Evolutionary conservation across 35 echinoderm and acorn worm genomes (phyloP).

Genomic region (Anneissia japonica): DNA sequence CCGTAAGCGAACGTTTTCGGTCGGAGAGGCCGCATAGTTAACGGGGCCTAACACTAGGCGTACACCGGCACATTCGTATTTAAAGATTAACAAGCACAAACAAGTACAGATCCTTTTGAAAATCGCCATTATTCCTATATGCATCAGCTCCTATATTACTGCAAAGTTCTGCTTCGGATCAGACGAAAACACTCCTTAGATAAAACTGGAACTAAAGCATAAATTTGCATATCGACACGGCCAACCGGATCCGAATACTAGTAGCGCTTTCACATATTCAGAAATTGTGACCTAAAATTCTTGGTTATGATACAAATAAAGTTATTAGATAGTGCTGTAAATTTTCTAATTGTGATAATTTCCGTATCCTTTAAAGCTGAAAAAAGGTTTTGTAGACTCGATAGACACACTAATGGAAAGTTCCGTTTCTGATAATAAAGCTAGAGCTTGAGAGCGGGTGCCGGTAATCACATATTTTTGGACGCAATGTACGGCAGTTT

Average conservation of each 20-base stretch:
- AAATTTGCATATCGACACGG: not conserved
- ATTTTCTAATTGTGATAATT: no score
- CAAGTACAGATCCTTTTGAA: not conserved
- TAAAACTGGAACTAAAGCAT: not conserved
- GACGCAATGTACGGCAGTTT: no score
- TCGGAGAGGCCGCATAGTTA: not conserved
- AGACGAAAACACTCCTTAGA: not conserved
- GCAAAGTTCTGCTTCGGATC: not conserved
- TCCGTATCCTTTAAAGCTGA: no score
- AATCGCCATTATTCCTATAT: not conserved
- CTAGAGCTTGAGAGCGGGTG: no score
- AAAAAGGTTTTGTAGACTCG: no score
- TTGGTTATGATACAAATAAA: no score
- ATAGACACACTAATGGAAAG: no score
- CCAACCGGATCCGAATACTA: not conserved
- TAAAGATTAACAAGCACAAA: not conserved
- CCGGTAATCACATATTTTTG: no score
- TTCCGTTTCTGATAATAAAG: no score
- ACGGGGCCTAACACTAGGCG: not conserved
- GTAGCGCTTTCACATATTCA: no score
- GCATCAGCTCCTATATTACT: not conserved
- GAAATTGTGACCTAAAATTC: no score
- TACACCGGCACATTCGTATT: not conserved
- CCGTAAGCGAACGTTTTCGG: not conserved
- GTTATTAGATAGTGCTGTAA: no score